Evolutionary conservation across 2,113 vertebrate genomes (phyloP).

Genomic region (Malaclemys terrapin): DNA sequence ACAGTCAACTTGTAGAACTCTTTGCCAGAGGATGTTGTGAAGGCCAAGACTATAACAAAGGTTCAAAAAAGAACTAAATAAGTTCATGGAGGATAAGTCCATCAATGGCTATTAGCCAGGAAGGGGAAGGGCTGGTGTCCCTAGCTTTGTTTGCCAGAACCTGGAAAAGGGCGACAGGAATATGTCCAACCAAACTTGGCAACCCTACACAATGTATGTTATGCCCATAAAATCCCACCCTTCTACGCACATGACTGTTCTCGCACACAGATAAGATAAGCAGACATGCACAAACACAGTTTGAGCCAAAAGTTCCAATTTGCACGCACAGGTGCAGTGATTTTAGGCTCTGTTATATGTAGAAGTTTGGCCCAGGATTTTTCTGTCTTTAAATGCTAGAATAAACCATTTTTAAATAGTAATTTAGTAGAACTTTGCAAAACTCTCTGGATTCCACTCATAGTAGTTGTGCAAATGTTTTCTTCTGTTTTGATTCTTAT

Average conservation of each 20-base stretch:
- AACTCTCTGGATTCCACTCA: neutral
- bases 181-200: neutral
- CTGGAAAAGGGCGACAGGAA: neutral
- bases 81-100: too few species aligned
- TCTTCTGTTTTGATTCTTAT: neutral
- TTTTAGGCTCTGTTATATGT: neutral
- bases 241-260: neutral
- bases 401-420: neutral
- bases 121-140: too few species aligned
- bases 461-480: neutral
- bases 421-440: neutral
- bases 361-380: neutral
- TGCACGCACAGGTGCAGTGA: neutral
- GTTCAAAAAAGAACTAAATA: too few species aligned
- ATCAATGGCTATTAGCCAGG: too few species aligned
- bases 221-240: neutral
- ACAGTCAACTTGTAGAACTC: too few species aligned
- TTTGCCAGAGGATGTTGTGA: too few species aligned
- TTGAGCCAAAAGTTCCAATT: neutral
- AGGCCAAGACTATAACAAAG: too few species aligned
- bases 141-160: too few species aligned
- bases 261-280: neutral
- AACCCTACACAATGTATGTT: neutral
- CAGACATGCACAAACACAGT: neutral
- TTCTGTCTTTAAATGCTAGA: constrained; percentile 12